phyloP scores from a whole-genome alignment of 2,113 vertebrate species.

The Spea bombifrons region DNA sequence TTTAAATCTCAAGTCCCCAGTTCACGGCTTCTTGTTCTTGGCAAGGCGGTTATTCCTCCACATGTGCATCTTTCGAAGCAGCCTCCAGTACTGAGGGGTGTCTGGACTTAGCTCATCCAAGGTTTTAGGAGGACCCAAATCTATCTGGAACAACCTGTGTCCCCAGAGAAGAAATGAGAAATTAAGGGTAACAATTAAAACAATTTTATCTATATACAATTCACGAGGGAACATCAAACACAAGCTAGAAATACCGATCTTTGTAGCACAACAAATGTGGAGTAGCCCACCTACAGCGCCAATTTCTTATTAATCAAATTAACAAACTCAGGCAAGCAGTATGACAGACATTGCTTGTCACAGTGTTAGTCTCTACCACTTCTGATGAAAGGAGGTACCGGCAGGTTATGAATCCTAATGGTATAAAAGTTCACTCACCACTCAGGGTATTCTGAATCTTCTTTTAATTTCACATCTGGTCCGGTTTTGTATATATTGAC shows the following conservation, averaged over 20 bases:
- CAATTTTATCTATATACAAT: neutral
- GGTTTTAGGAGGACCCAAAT: constrained; percentile 71
- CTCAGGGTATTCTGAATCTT: constrained; percentile 76
- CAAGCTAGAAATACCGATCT: no score
- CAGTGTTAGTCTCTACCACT: no score
- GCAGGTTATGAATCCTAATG: neutral
- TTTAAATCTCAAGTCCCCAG: neutral
- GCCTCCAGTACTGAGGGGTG: constrained; percentile 73
- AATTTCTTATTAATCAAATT: no score
- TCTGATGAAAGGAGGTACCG: no score
- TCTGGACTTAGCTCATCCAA: constrained; percentile 76
- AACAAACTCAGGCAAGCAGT: no score
- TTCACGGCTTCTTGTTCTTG: constrained; percentile 75
- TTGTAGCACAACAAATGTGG: no score
- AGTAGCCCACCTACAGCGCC: no score
- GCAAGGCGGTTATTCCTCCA: constrained; percentile 77
- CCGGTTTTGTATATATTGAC: constrained; percentile 85
- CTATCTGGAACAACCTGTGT: constrained; percentile 81
- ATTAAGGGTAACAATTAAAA: neutral
- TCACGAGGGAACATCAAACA: neutral
- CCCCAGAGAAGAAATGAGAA: no score
- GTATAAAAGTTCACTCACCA: constrained; percentile 69
- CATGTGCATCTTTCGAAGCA: constrained; percentile 80
- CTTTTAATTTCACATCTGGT: constrained; percentile 77
- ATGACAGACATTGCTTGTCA: no score